A percentile compares a stretch with the other conserved stretches of the same genome.
phyloP scores from a whole-genome alignment of 2,888 invertebrate species.

The Cerceris ruficornis region DNA sequence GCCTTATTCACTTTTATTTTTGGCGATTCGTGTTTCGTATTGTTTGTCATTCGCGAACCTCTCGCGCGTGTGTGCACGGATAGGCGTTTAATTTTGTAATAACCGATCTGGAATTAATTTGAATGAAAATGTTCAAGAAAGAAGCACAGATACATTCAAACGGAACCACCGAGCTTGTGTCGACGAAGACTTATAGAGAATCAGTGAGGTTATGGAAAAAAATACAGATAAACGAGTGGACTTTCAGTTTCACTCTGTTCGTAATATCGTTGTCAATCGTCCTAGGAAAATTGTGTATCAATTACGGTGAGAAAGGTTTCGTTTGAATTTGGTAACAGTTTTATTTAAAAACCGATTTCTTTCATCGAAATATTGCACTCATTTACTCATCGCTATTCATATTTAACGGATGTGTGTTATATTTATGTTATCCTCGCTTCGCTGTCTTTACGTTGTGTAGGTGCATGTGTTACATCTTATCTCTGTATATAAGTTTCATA shows the following conservation, averaged over 20 bases:
- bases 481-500: conserved; percentile 4
- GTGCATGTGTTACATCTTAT: conserved; percentile 10
- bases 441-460: background rate
- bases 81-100: background rate
- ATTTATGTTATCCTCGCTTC: no score
- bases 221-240: conserved; percentile 70
- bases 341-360: conserved; percentile 5
- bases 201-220: conserved; percentile 53
- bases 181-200: background rate
- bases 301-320: conserved; percentile 67
- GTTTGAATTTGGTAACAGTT: background rate
- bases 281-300: conserved; percentile 69
- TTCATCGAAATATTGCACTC: conserved; percentile 1
- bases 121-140: conserved; percentile 23
- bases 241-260: conserved; percentile 68
- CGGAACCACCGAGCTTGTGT: conserved; percentile 11
- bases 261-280: conserved; percentile 67
- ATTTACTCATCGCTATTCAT: conserved; percentile 3
- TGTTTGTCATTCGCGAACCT: conserved; percentile 36
- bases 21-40: conserved; percentile 36
- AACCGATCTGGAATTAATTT: no score
- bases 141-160: conserved; percentile 22
- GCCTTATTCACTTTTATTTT: conserved; percentile 67
- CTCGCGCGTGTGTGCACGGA: conserved; percentile 1
- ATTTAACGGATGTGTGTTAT: no score